Base-by-base conservation (phyloP, 1,140 invertebrate species). In the Drosophila micromelanica region DNA sequence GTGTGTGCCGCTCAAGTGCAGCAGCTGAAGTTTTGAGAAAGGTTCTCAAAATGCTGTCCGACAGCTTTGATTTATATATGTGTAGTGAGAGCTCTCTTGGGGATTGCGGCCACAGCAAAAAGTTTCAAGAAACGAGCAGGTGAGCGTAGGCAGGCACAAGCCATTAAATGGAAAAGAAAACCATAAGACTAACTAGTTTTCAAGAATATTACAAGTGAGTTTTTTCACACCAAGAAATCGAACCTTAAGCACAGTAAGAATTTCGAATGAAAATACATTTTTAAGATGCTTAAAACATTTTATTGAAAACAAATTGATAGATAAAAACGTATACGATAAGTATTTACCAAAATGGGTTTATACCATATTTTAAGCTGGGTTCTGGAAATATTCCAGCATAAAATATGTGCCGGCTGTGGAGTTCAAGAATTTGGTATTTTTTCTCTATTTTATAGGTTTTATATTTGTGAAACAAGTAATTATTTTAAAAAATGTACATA, bases 11-110 rank as follows among this genome's bases (percentile, higher is more conserved):
- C 35, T 12, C 48, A 59, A 45, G 32, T 59, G 63, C 63, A 67
- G 63, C 63, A 68, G 63, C 70, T 68, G 70, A 73, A 73, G 70
- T 68, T 68, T 68, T 73, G 70, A 73, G 63, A 68, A 73, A 68
- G 63, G 35, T 60, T 68, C 56, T 73, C 63, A 68, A 60, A 73
- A 73, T 60, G 70, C 63, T 68, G 63, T 68, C 63, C 40, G 70
- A 73, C 70, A 73, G 70, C 49, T 73, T 59, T 73, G 70, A 73
- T 73, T 73, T 73, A 73, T 73, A 51, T 67, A 51, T 67, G 62
- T 57, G 45, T 60, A 35, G 32, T 35, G 32, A 9, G 43, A 9
- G 43, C 11, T 27, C 64, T 59, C 64, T 32, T 51, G 55, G 64
- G 55, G 54, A 20, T 49, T 67, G 55, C 46, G 20, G 17, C 30